Base-by-base conservation (phyloP, 2,797 vertebrate genomes). In the Florisuga fusca region DNA sequence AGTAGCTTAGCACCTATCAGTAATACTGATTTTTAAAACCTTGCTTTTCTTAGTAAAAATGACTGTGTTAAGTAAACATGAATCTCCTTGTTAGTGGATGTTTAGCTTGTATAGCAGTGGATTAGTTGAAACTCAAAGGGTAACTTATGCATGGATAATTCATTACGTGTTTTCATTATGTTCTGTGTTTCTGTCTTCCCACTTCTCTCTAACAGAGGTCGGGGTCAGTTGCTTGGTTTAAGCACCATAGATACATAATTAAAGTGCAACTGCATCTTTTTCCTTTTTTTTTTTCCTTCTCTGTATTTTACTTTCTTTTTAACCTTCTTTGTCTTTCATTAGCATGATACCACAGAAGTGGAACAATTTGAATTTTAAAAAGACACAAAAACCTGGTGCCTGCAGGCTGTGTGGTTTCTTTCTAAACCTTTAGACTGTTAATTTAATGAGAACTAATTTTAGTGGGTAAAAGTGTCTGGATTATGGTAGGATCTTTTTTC, bases 101-200 rank as follows among this genome's bases (percentile, higher is more conserved):
- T 85, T 96, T 96, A 86, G 80, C 91, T 88, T 88, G 96, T 96
- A 96, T 97, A 94, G 79, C 89, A 83, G 90, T 92, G 92, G 81
- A 95, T 96, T 96, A 82, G 77, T 88, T 92, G 85, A 88, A 96
- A 97, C 88, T 96, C 86, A 84, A 71, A 95, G 89, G 94, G 76
- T 96, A 88, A 86, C 97, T 97, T 95, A 96, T 87, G 91, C 93
- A 78, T 96, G 95, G 94, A 94, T 95, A 97, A 96, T 97, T 98
- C 94, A 97, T 97, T 97, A 76, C 3, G 80, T 97, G 95, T 97
- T 98, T 96, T 97, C 95, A 95, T 87, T 93, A 92, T 78, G 50
- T 67, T 89, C 66, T 13, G 16, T 81, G 94, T 88, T 94, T 85
- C 91, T 94, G 87, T 90, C 91, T 96, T 90, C 94, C 89, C 68